A percentile compares a stretch with the other conserved stretches of the same genome.
Evolutionary conservation across 2,797 vertebrate species (phyloP).

Genomic region (Podarcis lilfordi): DNA sequence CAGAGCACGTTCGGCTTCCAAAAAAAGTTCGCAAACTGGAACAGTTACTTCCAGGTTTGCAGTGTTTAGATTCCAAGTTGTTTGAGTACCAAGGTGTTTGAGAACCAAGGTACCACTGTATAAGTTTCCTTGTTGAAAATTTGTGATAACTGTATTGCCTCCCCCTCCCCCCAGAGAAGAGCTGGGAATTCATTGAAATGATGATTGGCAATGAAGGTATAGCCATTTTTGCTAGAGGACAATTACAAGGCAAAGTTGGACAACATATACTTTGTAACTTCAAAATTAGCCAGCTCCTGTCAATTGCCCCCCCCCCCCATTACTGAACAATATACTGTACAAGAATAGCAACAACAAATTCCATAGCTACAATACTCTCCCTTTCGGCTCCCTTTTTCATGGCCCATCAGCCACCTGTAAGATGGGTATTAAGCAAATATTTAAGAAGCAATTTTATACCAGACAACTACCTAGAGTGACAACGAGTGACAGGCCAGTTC

Average conservation of each 20-base stretch:
- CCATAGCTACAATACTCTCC: not conserved
- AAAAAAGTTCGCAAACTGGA: no score
- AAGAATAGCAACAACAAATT: conserved; percentile 1
- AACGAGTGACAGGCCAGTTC: conserved; percentile 16
- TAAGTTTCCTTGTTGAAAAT: not conserved
- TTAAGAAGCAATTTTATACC: conserved; percentile 23
- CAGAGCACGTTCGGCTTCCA: no score
- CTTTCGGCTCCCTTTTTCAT: conserved; percentile 27
- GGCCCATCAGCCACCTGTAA: conserved; percentile 5
- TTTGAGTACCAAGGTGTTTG: no score
- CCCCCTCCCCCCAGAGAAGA: not conserved
- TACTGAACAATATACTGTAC: not conserved
- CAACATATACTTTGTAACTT: not conserved
- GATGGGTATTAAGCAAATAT: not conserved
- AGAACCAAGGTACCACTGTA: not conserved
- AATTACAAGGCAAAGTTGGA: not conserved
- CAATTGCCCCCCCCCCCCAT: not conserved
- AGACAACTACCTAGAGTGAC: conserved; percentile 8
- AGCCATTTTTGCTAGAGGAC: not conserved
- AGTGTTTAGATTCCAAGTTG: no score
- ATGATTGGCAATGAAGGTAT: not conserved
- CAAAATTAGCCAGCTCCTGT: conserved; percentile 11
- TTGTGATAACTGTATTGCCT: not conserved
- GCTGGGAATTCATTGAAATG: not conserved
- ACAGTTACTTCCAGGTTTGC: no score